These are phyloP conservation scores for Hirudinaria manillensis DNA, from an alignment of 2,888 invertebrate genomes.

Conservation along the genomic window DNA sequence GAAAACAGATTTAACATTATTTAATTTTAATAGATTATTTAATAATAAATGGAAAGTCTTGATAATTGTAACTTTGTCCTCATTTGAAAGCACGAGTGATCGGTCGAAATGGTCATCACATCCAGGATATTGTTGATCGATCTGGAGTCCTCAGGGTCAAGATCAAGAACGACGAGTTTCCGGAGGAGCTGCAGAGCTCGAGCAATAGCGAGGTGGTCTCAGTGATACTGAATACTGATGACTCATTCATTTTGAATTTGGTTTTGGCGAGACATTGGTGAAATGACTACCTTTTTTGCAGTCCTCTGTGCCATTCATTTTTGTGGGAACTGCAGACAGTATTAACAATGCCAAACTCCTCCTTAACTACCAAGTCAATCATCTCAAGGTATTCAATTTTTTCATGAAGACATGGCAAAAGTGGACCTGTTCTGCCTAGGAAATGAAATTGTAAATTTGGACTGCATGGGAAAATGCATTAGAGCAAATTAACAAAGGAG, in stretches of 20 bases:
- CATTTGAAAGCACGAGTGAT: conserved; percentile 61
- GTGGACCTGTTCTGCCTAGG: no score
- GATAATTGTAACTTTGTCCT: no score
- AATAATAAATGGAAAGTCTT: no score
- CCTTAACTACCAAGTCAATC: conserved; percentile 89
- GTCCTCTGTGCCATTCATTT: conserved; percentile 80
- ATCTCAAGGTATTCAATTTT: conserved; percentile 69
- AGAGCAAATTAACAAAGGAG: no score
- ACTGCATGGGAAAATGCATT: no score
- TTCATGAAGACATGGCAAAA: neutral
- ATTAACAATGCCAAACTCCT: conserved; percentile 80
- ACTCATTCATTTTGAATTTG: neutral
- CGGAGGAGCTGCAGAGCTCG: neutral
- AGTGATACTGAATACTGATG: neutral
- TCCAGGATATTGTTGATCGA: conserved; percentile 95
- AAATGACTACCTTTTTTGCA: neutral
- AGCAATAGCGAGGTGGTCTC: conserved; percentile 14
- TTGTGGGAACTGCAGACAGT: conserved; percentile 93
- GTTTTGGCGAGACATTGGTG: neutral
- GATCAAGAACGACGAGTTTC: conserved; percentile 78
- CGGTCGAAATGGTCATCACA: conserved; percentile 93
- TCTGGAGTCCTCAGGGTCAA: conserved; percentile 89
- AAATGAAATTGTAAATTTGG: no score
- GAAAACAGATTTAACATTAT: no score
- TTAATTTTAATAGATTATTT: no score